These are phyloP conservation scores for Peromyscus polionotus DNA, from an alignment of 2,113 vertebrate genomes.

Conservation along the genomic window DNA sequence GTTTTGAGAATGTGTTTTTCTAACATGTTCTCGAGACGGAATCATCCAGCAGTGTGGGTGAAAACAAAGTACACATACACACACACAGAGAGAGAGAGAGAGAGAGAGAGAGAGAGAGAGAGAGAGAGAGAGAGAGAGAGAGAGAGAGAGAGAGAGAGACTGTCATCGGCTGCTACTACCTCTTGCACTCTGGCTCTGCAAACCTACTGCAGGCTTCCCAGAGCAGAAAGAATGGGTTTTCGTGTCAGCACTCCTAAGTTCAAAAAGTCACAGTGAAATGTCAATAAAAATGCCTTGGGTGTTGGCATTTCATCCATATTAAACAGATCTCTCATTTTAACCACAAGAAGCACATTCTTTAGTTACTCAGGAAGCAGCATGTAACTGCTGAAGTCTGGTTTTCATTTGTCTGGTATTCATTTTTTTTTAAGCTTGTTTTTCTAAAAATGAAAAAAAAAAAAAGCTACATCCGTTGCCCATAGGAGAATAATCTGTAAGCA, in stretches of 20 bases:
- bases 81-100: no score
- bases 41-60: neutral
- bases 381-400: constrained; percentile 68
- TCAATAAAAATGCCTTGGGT: constrained; percentile 76
- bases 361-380: constrained; percentile 52
- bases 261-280: constrained; percentile 80
- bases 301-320: constrained; percentile 82
- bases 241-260: constrained; percentile 66
- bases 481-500: constrained; percentile 43
- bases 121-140: neutral
- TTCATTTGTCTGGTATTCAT: constrained; percentile 74
- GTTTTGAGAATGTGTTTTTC: neutral
- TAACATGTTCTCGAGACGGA: neutral
- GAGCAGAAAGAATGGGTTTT: constrained; percentile 62
- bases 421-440: constrained; percentile 66
- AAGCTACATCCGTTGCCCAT: constrained; percentile 57
- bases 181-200: neutral
- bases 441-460: constrained; percentile 31
- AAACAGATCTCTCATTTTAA: constrained; percentile 77
- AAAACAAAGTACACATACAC: neutral
- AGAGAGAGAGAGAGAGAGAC: neutral
- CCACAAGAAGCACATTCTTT: constrained; percentile 71
- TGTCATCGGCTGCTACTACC: neutral
- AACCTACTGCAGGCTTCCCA: constrained; percentile 27
- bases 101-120: neutral